Evolutionary conservation across 2,113 vertebrate genomes (phyloP).

Genomic region (Thunnus maccoyii): DNA sequence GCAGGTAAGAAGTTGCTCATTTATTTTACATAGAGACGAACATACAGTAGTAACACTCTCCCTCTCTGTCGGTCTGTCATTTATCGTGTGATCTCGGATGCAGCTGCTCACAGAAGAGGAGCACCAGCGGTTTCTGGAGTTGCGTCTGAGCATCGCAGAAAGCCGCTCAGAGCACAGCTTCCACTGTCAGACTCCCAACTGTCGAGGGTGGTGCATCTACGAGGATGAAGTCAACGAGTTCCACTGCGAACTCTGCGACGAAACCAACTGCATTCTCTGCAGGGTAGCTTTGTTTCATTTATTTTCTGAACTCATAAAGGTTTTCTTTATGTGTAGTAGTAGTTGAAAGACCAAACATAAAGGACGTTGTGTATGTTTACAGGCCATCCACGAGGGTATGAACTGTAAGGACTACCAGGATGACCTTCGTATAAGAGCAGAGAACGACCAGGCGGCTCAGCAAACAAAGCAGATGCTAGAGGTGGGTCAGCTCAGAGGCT

Average conservation of each 20-base stretch:
- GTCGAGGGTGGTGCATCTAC: conserved; percentile 92
- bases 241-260: conserved; percentile 85
- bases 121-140: conserved; percentile 87
- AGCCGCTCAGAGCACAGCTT: conserved; percentile 89
- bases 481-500: conserved; percentile 69
- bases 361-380: conserved; percentile 17
- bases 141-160: conserved; percentile 89
- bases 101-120: conserved; percentile 88
- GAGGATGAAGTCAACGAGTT: conserved; percentile 92
- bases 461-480: conserved; percentile 87
- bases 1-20: too few relatives aligned
- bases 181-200: conserved; percentile 92
- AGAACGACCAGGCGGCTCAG: conserved; percentile 87
- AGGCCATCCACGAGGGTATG: conserved; percentile 91
- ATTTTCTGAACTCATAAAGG: rapidly evolving
- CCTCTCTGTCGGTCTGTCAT: not conserved
- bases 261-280: conserved; percentile 84
- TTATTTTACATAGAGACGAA: not conserved
- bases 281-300: conserved; percentile 64
- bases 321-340: not conserved
- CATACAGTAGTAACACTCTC: not conserved
- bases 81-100: not conserved
- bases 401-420: conserved; percentile 93
- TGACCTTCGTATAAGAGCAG: conserved; percentile 86
- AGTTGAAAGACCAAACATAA: not conserved